Evolutionary conservation across 1,140 invertebrate species (phyloP).

Genomic region (Diachasmimorpha longicaudata): DNA sequence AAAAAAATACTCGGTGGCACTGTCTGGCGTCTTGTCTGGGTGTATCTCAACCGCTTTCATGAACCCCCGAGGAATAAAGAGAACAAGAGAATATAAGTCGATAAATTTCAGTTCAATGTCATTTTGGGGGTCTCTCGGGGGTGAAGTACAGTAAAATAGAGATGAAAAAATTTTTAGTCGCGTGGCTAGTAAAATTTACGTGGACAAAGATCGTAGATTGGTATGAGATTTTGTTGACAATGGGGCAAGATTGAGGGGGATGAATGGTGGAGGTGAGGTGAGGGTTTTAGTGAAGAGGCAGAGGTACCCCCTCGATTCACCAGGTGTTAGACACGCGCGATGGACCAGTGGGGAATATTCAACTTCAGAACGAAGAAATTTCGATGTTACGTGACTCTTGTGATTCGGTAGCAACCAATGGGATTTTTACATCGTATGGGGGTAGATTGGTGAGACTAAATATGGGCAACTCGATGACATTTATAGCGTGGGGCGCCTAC

Average conservation of each 20-base stretch:
- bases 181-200: not conserved
- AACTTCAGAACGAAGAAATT: conserved; percentile 18
- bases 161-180: not conserved
- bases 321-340: conserved; percentile 43
- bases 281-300: not conserved
- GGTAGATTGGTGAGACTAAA: not conserved
- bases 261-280: not conserved
- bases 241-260: not conserved
- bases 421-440: not conserved
- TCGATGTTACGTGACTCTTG: conserved; percentile 12
- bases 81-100: not conserved
- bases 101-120: conserved; percentile 10
- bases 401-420: conserved; percentile 19
- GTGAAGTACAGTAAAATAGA: not conserved
- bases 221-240: not conserved
- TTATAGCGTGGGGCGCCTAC: not conserved
- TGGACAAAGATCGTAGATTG: not conserved
- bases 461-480: not conserved
- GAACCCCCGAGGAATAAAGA: conserved; percentile 18
- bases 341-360: conserved; percentile 18
- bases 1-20: not conserved
- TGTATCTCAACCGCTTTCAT: conserved; percentile 19
- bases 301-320: not conserved
- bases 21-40: not conserved
- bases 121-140: not conserved